Evolutionary conservation across 1,140 invertebrate genomes (phyloP), one percentile per base, ranked within the genome.

Genomic region (Sinonovacula constricta): DNA sequence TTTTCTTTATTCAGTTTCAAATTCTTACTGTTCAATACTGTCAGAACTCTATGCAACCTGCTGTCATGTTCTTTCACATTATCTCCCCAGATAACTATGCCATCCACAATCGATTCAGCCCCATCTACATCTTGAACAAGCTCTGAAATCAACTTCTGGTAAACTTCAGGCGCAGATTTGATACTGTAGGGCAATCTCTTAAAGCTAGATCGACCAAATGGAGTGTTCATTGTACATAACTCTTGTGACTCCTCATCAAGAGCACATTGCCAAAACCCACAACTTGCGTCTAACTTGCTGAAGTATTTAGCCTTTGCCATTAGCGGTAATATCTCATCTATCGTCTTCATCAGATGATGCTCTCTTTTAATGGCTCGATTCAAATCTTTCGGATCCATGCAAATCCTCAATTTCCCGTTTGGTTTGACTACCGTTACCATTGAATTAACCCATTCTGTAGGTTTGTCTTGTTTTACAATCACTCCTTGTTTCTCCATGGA

Each of bases 241-340:
- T 80, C 33, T 53, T 81, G 77, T 30, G 71, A 78, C 36, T 83
- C 36, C 2, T 59, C 7, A 30, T 75, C 70, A 12, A 81, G 34
- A 18, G 33, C 30, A 26, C 45, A 28, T 31, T 81, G 72, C 60
- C 60, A 81, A 62, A 80, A 83, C 15, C 81, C 72, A 31, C 45
- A 54, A 28, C 88, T 90, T 5, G 89, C 89, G 89, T 93, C 92
- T 18, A 93, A 60, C 51, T 89, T 91, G 4, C 86, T 89, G 81
- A 92, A 93, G 45, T 88, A 70, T 85, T 85, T 90, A 60, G 88
- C 85, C 24, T 87, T 86, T 36, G 81, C 60, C 51, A 93, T 83
- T 63, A 89, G 15, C 18, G 71, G 56, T 2, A 76, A 45, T 3
- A 80, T 53, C 56, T 82, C 74, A 54, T 79, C 79, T 1, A 84